These are phyloP conservation scores for Oryzias celebensis DNA, from an alignment of 2,113 vertebrate species.

Conservation along the genomic window DNA sequence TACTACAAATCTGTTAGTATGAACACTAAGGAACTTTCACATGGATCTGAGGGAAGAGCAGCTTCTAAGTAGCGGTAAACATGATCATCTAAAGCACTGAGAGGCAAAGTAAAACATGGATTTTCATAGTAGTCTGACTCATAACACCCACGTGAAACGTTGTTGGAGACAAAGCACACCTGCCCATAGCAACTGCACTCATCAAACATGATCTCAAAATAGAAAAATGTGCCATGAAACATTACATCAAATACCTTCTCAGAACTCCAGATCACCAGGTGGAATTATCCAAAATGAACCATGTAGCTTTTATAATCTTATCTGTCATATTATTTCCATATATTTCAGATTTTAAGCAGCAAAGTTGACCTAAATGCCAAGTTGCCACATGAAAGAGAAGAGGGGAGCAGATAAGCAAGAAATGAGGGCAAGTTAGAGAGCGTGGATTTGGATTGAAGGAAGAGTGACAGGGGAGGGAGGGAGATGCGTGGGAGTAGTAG, in stretches of 20 bases:
- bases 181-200: neutral
- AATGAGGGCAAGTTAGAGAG: slow-evolving; percentile 44
- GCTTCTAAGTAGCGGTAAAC: neutral
- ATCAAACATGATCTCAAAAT: neutral
- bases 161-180: neutral
- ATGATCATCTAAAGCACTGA: neutral
- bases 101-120: neutral
- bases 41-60: neutral
- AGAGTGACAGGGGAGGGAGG: slow-evolving; percentile 5
- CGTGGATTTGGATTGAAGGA: slow-evolving; percentile 25
- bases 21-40: neutral
- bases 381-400: neutral
- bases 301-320: neutral
- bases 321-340: neutral
- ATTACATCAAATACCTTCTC: no score
- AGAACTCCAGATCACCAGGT: no score
- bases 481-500: slow-evolving; percentile 39
- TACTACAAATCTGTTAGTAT: neutral
- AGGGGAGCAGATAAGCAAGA: slow-evolving; percentile 24
- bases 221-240: neutral
- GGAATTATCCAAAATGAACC: neutral
- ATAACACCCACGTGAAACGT: neutral
- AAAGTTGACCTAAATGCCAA: slow-evolving; percentile 1
- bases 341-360: neutral
- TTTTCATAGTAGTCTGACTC: neutral